Evolutionary conservation across 2,113 vertebrate genomes (phyloP).

Genomic region (Caloenas nicobarica): DNA sequence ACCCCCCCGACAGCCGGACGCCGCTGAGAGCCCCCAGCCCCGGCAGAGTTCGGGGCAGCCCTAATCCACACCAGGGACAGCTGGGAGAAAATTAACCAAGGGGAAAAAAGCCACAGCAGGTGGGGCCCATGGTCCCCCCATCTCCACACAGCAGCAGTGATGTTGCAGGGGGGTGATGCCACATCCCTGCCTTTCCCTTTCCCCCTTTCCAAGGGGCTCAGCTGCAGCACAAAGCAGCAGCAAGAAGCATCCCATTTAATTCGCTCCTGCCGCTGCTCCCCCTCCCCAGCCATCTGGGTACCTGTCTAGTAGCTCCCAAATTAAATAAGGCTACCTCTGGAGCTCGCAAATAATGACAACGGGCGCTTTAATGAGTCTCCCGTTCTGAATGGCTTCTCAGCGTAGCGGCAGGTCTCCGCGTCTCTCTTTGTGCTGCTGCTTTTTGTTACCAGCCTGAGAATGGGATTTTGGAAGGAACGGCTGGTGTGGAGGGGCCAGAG

Average conservation of each 20-base stretch:
- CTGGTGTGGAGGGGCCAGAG: not conserved
- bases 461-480: not conserved
- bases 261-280: not conserved
- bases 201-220: not conserved
- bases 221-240: conserved; percentile 36
- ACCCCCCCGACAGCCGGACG: accelerated
- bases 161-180: not conserved
- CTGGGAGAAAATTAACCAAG: not conserved
- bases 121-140: not conserved
- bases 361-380: conserved; percentile 1
- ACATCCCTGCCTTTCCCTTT: not conserved
- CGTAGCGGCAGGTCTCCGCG: not conserved
- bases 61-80: not conserved
- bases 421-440: conserved; percentile 39
- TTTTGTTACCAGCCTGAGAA: conserved; percentile 9
- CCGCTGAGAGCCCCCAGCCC: not conserved
- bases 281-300: conserved; percentile 6
- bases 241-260: not conserved
- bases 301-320: conserved; percentile 19
- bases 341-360: not conserved
- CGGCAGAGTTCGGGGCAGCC: not conserved
- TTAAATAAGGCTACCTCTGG: conserved; percentile 27
- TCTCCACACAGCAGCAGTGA: accelerated
- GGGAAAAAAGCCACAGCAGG: not conserved
- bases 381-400: not conserved